Conservation (phyloP, 2,888 invertebrate genomes). For the Axea sp. region DNA sequence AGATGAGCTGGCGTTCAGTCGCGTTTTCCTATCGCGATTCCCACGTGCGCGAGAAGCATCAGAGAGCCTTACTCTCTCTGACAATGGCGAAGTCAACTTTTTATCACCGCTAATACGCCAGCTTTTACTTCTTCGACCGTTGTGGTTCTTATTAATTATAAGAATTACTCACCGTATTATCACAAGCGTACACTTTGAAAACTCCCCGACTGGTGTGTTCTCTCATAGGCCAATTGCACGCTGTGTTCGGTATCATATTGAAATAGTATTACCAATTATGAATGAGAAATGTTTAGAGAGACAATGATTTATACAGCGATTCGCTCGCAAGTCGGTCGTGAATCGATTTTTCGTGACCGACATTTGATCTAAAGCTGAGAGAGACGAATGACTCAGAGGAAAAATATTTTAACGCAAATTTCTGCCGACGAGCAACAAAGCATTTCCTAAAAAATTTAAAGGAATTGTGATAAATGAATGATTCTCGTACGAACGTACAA, state of each 20-base stretch:
- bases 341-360: conserved; percentile 21
- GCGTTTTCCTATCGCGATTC: conserved; percentile 57
- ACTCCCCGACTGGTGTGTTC: not conserved
- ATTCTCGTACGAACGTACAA: no score
- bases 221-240: not conserved
- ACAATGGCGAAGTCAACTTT: conserved; percentile 55
- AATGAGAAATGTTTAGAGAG: conserved; percentile 22
- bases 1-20: conserved; percentile 31
- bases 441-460: no score
- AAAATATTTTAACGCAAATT: conserved; percentile 11
- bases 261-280: conserved; percentile 42
- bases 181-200: conserved; percentile 1
- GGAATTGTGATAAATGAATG: no score
- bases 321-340: conserved; percentile 17
- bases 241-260: conserved; percentile 19
- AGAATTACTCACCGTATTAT: conserved; percentile 41
- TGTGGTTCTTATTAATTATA: conserved; percentile 54
- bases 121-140: conserved; percentile 55
- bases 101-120: conserved; percentile 48
- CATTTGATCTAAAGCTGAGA: conserved; percentile 25
- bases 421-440: no score
- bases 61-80: no score
- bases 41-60: conserved; percentile 49
- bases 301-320: conserved; percentile 34
- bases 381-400: conserved; percentile 15